Base-by-base conservation (phyloP, 2,888 invertebrate species). In the Blastobasis adustella region DNA sequence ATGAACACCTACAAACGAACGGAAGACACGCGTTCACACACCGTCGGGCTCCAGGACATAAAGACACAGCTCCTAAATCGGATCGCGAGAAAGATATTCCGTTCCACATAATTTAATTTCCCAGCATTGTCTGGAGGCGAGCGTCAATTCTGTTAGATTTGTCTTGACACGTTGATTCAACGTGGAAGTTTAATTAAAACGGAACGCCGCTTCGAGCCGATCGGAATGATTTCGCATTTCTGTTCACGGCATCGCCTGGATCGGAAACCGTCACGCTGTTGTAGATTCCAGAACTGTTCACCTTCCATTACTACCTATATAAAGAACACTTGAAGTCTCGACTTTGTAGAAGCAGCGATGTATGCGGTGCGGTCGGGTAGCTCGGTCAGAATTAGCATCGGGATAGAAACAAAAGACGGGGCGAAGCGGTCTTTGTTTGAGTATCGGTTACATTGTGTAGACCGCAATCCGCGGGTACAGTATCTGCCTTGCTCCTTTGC, bases 101-200 rank as follows among this genome's bases (percentile, higher is more conserved):
- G 6, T 48, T 49, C 43, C 10, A 36, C 49, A 6, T 41, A 42
- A 44, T 49, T 43, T 49, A 43, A 37, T 49, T 46, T 38, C 46
- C 46, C 5, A 4, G 37, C 46, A 9, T 38, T 46, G 46, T 38
- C 37, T 38, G 5, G 38, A 45, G 23, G 37, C 37, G 38, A 37
- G 36, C 46, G 45, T 51, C 51, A 54, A 54, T 54, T 54, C 37
- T 47, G 48, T 51, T 46, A 51, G 49, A 51, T 54, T 49, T 50
- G 50, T 49, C 46, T 39, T 47, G 54, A 49, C 51, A 51, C 51
- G 46, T 50, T 47, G 54, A 51, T 51, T 46, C 54, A 50, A 49
- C 50, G 54, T 49, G 44, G 44, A 43, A 48, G 49, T 54, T 54
- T 54, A 54, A 54, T 54, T 54, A 51, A 54, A 54, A 51, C 45